Conservation (phyloP, 1,140 invertebrate species). For the Nephila pilipes region DNA sequence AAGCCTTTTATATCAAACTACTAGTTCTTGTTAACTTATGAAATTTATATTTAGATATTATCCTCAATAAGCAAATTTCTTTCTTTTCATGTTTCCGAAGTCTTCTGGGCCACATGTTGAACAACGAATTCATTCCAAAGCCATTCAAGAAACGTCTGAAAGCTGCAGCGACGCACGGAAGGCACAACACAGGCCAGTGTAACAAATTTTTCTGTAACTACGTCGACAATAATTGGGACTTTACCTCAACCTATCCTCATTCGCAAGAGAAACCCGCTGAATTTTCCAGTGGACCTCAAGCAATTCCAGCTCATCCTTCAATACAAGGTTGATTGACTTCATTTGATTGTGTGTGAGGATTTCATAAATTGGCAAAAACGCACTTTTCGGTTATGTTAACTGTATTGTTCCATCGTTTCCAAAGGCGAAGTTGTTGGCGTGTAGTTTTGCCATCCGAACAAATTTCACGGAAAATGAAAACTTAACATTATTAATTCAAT, state of each 20-base stretch:
- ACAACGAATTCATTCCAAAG: conserved; percentile 78
- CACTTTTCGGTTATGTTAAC: no score
- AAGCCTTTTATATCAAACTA: no score
- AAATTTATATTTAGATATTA: no score
- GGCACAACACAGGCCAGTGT: conserved; percentile 73
- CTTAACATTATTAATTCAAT: no score
- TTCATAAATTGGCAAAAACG: no score
- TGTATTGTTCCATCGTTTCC: no score
- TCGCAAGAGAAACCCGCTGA: not conserved
- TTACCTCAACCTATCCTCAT: conserved; percentile 49
- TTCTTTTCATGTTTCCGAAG: conserved; percentile 57
- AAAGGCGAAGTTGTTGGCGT: no score
- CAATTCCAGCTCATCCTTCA: not conserved
- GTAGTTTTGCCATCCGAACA: no score
- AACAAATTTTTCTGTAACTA: conserved; percentile 73
- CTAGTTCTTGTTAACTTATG: no score
- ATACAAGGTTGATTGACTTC: not conserved
- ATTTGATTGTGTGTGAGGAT: no score
- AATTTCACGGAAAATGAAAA: no score
- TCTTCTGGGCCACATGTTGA: conserved; percentile 79
- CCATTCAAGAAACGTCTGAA: conserved; percentile 78
- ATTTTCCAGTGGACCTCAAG: not conserved
- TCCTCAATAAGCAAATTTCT: no score
- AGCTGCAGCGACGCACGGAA: conserved; percentile 77
- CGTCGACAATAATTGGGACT: conserved; percentile 76